These are phyloP conservation scores for Lordiphosa stackelbergi DNA, from an alignment of 1,140 invertebrate species.

Conservation along the genomic window DNA sequence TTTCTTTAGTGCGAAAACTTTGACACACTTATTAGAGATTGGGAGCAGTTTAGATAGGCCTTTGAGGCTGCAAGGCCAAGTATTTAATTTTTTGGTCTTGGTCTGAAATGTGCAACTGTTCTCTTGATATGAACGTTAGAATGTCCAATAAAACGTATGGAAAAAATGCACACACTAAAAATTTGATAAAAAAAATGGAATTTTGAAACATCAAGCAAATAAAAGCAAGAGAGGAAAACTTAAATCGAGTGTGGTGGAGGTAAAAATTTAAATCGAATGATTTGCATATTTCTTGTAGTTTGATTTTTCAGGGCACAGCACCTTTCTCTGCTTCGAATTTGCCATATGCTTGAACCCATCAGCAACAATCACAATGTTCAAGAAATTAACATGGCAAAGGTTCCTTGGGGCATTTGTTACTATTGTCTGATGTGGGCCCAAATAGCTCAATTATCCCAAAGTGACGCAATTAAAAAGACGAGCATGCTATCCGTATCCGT, in stretches of 20 bases:
- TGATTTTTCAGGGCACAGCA: conserved; percentile 16
- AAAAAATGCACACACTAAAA: too few species aligned
- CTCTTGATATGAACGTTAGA: too few species aligned
- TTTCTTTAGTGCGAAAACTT: too few species aligned
- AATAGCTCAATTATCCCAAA: conserved; percentile 18
- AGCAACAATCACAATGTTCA: conserved; percentile 28
- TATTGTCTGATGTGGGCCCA: conserved; percentile 22
- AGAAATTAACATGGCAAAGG: conserved; percentile 46
- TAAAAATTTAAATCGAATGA: conserved; percentile 37
- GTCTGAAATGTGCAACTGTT: too few species aligned
- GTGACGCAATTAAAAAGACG: conserved; percentile 9
- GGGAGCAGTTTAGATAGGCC: too few species aligned
- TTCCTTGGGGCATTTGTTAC: conserved; percentile 26
- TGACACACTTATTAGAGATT: too few species aligned
- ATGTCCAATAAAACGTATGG: too few species aligned
- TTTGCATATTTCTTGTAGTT: conserved; percentile 49
- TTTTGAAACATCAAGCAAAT: not conserved
- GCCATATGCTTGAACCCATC: conserved; percentile 19
- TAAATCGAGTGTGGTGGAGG: conserved; percentile 26
- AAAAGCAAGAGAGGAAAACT: not conserved
- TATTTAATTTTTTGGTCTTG: too few species aligned
- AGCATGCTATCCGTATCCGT: conserved; percentile 24
- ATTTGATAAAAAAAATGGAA: not conserved
- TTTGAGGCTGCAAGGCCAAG: too few species aligned
- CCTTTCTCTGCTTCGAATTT: conserved; percentile 15